Evolutionary conservation across 1,140 invertebrate species (phyloP).

Genomic region (Littorina saxatilis): DNA sequence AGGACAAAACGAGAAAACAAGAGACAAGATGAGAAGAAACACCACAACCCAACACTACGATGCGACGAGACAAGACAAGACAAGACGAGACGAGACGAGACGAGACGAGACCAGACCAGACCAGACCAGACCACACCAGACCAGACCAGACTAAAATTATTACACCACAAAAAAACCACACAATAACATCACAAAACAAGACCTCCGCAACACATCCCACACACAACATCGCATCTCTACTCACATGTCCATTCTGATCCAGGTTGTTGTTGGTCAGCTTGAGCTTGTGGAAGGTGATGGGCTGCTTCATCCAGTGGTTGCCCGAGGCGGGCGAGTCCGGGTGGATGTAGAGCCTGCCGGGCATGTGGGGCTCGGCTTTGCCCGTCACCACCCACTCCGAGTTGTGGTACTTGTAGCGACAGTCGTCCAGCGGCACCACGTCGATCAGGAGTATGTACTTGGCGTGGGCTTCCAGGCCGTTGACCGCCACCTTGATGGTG

Average conservation of each 20-base stretch:
- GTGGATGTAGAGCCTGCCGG: conserved; percentile 90
- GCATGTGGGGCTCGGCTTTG: conserved; percentile 86
- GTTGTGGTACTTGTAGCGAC: conserved; percentile 75
- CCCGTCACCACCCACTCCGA: conserved; percentile 75
- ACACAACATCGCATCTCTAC: conserved; percentile 38
- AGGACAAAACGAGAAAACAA: too few species aligned
- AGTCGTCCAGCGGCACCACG: conserved; percentile 78
- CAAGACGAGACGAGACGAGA: too few species aligned
- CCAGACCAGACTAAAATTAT: too few species aligned
- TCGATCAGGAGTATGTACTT: conserved; percentile 90
- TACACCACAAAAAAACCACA: too few species aligned
- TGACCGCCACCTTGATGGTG: conserved; percentile 69
- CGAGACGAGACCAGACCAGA: too few species aligned
- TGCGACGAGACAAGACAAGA: too few species aligned
- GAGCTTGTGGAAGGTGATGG: conserved; percentile 95
- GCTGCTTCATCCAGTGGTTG: conserved; percentile 97
- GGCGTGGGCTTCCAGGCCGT: conserved; percentile 83
- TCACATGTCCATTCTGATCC: conserved; percentile 73
- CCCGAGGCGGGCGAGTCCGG: conserved; percentile 97
- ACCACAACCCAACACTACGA: too few species aligned
- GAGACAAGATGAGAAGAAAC: too few species aligned
- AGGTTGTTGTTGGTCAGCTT: conserved; percentile 93
- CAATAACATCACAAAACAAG: too few species aligned
- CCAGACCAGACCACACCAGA: too few species aligned
- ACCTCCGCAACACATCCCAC: too few species aligned